These are phyloP conservation scores for Pharmacophagus antenor DNA, from an alignment of 2,888 invertebrate species.

Conservation along the genomic window DNA sequence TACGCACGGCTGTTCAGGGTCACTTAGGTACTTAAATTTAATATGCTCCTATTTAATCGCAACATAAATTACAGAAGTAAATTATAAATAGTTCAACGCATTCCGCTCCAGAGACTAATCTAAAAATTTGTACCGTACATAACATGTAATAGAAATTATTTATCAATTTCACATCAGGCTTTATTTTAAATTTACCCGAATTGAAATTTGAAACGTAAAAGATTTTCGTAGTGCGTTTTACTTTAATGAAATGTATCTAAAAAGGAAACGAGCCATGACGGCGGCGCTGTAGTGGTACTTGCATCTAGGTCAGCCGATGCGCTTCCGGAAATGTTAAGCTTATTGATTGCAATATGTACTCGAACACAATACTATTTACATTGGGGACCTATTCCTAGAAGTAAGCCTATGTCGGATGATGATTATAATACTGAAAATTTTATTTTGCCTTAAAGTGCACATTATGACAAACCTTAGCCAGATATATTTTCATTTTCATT, in stretches of 20 bases:
- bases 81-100: no score
- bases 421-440: no score
- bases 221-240: neutral
- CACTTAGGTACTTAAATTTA: neutral
- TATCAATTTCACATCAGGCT: no score
- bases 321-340: constrained; percentile 23
- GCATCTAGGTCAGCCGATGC: constrained; percentile 22
- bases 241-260: neutral
- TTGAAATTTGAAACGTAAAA: neutral
- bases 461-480: no score
- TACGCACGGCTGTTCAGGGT: neutral
- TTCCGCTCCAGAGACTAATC: no score
- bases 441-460: no score
- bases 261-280: neutral
- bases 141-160: no score
- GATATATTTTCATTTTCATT: no score
- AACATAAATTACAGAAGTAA: neutral
- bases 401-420: no score
- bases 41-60: neutral
- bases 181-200: neutral
- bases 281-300: neutral
- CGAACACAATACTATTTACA: constrained; percentile 4
- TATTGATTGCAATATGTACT: constrained; percentile 20
- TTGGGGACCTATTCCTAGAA: no score
- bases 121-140: no score